Percentiles rank a stretch among this genome's conserved stretches.
Conservation (phyloP, 2,797 vertebrate genomes). For the Pantherophis vulpinus region DNA sequence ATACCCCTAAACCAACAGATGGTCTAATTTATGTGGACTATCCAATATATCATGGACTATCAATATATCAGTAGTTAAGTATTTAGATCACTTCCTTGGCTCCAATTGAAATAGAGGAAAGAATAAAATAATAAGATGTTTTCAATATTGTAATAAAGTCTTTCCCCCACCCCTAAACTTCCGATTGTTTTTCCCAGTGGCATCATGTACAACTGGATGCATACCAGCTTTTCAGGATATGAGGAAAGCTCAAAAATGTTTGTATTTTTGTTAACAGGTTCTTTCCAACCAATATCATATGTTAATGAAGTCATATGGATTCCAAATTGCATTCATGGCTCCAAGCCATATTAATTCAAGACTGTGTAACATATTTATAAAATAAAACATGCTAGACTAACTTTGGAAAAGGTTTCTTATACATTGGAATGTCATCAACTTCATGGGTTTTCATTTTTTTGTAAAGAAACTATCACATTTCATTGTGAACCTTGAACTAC, state of each 20-base stretch:
- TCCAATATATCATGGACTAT: neutral
- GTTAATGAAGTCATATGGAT: neutral
- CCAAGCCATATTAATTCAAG: neutral
- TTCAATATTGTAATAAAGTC: neutral
- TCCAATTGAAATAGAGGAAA: neutral
- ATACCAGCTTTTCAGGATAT: neutral
- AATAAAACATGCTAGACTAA: neutral
- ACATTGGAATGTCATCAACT: neutral
- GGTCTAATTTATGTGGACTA: neutral
- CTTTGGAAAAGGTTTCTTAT: neutral
- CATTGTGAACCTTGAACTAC: neutral
- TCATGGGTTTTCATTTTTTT: neutral
- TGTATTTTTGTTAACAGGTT: neutral
- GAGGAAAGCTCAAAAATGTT: neutral
- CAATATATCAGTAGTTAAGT: neutral
- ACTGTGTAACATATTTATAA: constrained; percentile 8
- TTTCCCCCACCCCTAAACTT: neutral
- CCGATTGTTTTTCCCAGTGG: neutral
- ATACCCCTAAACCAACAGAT: neutral
- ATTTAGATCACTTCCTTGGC: neutral
- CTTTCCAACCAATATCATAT: neutral
- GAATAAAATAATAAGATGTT: neutral
- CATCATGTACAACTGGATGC: neutral
- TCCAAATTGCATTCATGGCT: neutral
- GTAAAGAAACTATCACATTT: neutral